These are phyloP conservation scores for Saccopteryx bilineata DNA, from an alignment of 2,113 vertebrate genomes.

Conservation along the genomic window DNA sequence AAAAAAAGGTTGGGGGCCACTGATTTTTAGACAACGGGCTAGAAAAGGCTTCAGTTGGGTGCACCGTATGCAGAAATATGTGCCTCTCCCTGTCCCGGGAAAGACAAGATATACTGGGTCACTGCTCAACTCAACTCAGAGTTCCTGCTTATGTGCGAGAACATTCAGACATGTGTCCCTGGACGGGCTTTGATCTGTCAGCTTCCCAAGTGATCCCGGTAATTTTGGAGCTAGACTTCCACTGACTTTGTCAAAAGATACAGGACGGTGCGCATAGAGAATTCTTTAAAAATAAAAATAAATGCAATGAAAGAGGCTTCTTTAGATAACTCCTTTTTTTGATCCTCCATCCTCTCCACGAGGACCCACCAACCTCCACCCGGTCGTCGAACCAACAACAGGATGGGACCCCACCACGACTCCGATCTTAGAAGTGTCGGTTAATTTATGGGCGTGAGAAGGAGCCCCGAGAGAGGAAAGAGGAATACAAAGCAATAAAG, in stretches of 20 bases:
- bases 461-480: background rate
- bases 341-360: background rate
- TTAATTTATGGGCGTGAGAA: background rate
- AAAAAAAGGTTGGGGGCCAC: no score
- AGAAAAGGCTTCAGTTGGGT: background rate
- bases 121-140: no score
- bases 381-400: background rate
- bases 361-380: background rate
- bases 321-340: background rate
- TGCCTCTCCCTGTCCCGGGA: rapidly evolving
- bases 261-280: background rate
- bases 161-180: background rate
- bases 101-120: background rate
- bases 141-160: background rate
- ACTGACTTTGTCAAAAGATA: background rate
- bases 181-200: background rate
- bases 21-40: background rate
- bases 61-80: rapidly evolving
- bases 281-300: background rate
- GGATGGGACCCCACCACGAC: background rate
- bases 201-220: background rate
- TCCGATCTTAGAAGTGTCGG: background rate
- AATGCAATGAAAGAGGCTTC: background rate
- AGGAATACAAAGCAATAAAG: background rate
- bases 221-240: background rate